Conservation (phyloP, 2,797 vertebrate genomes). For the Euthynnus affinis region DNA sequence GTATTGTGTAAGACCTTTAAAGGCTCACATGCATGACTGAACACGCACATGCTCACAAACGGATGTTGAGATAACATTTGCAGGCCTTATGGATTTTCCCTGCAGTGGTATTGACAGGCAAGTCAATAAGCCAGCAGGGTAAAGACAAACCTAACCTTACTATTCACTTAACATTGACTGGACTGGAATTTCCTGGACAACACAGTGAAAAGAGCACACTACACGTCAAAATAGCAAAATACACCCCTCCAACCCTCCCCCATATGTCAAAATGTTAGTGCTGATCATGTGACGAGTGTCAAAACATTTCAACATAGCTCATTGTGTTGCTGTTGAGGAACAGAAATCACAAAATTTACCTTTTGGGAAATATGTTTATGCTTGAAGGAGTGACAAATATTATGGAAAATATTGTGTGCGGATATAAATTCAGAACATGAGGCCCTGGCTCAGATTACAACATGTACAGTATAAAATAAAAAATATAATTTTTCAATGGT, state of each 20-base stretch:
- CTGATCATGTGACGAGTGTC: slow-evolving; percentile 30
- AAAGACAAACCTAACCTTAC: slow-evolving; percentile 72
- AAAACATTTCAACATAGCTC: slow-evolving; percentile 24
- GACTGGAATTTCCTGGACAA: slow-evolving; percentile 57
- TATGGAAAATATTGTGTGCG: too few species aligned
- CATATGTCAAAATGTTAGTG: slow-evolving; percentile 32
- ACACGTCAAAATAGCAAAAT: slow-evolving; percentile 40
- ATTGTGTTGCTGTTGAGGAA: background rate
- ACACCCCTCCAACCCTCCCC: too few species aligned
- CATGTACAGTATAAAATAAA: too few species aligned
- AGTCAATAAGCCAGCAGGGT: slow-evolving; percentile 76
- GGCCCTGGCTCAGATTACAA: too few species aligned
- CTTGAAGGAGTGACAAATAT: too few species aligned
- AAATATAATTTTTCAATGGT: too few species aligned
- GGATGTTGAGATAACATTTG: slow-evolving; percentile 70
- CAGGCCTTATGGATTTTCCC: slow-evolving; percentile 71
- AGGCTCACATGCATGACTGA: slow-evolving; percentile 15
- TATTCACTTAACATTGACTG: slow-evolving; percentile 84
- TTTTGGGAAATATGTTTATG: background rate
- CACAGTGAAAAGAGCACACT: slow-evolving; percentile 55
- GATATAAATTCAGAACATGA: too few species aligned
- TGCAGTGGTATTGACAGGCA: slow-evolving; percentile 77
- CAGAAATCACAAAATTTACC: too few species aligned
- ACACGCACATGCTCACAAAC: slow-evolving; percentile 43
- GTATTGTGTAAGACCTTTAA: slow-evolving; percentile 41